These are phyloP conservation scores for Cynopterus sphinx DNA, from an alignment of 2,797 vertebrate genomes.

Conservation along the genomic window DNA sequence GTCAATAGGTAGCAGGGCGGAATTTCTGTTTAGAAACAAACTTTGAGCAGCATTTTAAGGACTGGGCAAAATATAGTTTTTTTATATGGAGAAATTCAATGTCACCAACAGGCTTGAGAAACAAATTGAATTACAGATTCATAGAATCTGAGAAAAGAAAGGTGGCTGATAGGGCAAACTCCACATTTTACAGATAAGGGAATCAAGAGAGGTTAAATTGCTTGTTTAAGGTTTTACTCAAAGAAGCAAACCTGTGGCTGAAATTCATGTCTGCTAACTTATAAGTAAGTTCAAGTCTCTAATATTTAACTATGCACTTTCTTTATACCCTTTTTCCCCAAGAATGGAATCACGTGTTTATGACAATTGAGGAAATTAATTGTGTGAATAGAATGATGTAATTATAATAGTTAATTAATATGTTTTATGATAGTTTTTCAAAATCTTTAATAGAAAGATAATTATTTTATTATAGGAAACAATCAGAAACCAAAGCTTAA, in stretches of 20 bases:
- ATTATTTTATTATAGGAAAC: slow-evolving; percentile 15
- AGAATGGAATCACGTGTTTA: neutral
- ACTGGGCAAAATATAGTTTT: neutral
- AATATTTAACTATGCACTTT: neutral
- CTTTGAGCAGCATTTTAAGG: neutral
- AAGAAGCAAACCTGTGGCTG: neutral
- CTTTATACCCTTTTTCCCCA: neutral
- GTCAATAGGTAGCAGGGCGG: neutral
- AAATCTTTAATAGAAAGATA: neutral
- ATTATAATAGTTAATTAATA: neutral
- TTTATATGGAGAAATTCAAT: neutral
- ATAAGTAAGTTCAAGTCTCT: neutral
- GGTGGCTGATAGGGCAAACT: neutral
- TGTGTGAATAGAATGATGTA: neutral
- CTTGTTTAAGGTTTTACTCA: neutral
- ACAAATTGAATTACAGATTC: slow-evolving; percentile 34
- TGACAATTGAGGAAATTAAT: neutral
- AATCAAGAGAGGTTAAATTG: neutral
- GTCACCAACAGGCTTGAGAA: neutral
- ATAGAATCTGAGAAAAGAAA: neutral
- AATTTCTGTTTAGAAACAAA: slow-evolving; percentile 1
- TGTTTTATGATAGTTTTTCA: neutral
- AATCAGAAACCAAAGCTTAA: slow-evolving; percentile 14
- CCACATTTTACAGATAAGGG: neutral
- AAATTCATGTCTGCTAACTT: neutral